Evolutionary conservation across 2,888 invertebrate species (phyloP).

Genomic region (Standfussiana lucernea): DNA sequence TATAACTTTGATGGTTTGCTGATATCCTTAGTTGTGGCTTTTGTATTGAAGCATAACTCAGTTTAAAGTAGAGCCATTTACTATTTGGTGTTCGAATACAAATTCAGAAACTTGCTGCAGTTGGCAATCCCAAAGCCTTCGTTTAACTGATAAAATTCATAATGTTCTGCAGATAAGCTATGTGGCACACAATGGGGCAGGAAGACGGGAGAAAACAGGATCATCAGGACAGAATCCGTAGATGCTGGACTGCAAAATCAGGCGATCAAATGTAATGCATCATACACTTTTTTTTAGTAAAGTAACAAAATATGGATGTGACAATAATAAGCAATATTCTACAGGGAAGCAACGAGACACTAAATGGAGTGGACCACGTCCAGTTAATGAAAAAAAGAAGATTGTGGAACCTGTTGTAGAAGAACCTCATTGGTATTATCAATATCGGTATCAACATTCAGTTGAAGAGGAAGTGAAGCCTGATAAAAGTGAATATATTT

Average conservation of each 20-base stretch:
- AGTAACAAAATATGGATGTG: slow-evolving; percentile 3
- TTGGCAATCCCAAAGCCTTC: not conserved
- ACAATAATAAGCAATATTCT: slow-evolving; percentile 2
- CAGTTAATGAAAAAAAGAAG: not conserved
- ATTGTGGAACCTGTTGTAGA: slow-evolving; percentile 8
- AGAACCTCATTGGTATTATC: not conserved
- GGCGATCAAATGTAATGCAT: slow-evolving; percentile 41
- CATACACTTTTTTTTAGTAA: not conserved
- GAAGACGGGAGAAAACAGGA: slow-evolving; percentile 38
- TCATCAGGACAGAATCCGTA: slow-evolving; percentile 32
- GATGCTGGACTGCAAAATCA: slow-evolving; percentile 18
- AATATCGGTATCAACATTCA: not conserved
- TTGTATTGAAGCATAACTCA: too few species aligned
- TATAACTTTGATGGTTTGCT: not conserved
- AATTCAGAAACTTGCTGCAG: not conserved
- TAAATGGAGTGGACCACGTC: slow-evolving; percentile 45
- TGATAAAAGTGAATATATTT: slow-evolving; percentile 31
- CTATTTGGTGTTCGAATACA: not conserved
- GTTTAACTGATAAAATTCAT: slow-evolving; percentile 3
- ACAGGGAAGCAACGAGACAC: slow-evolving; percentile 30
- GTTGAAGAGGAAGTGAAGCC: slow-evolving; percentile 26
- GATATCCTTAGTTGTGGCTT: not conserved
- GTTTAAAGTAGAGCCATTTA: too few species aligned
- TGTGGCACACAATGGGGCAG: slow-evolving; percentile 36
- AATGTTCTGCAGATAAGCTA: slow-evolving; percentile 16